These are phyloP conservation scores for Gasterosteus aculeatus DNA, from an alignment of 2,113 vertebrate genomes.

Conservation along the genomic window DNA sequence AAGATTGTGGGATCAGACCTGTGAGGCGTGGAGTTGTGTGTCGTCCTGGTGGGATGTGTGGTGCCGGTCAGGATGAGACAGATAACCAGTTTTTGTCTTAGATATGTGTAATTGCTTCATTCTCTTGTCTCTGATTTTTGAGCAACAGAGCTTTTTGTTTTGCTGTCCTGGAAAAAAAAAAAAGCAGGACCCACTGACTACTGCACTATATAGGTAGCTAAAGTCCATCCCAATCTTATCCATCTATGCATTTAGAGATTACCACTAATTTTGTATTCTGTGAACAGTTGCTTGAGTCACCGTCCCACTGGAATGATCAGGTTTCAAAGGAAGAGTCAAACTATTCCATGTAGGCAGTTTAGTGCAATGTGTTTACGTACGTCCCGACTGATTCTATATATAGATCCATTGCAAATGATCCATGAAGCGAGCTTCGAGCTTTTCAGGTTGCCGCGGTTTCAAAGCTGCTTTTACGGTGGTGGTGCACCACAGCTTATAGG, in stretches of 20 bases:
- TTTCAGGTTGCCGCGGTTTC: conserved; percentile 46
- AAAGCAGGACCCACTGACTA: conserved; percentile 53
- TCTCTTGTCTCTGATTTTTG: conserved; percentile 62
- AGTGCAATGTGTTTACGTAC: conserved; percentile 40
- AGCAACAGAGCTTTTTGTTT: conserved; percentile 70
- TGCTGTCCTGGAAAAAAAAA: conserved; percentile 47
- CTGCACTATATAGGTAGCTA: conserved; percentile 58
- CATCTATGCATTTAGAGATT: conserved; percentile 76
- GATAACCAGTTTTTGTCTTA: conserved; percentile 71
- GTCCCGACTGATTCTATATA: conserved; percentile 56
- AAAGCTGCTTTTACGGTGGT: conserved; percentile 27
- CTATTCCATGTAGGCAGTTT: conserved; percentile 41
- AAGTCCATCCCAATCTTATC: conserved; percentile 61
- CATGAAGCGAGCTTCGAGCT: conserved; percentile 37
- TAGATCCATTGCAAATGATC: conserved; percentile 58
- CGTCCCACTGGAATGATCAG: conserved; percentile 43
- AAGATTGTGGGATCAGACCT: conserved; percentile 56
- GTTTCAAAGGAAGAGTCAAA: conserved; percentile 40
- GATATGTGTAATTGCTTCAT: conserved; percentile 77
- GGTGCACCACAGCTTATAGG: conserved; percentile 28
- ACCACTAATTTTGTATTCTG: conserved; percentile 70
- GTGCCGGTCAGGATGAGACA: conserved; percentile 53
- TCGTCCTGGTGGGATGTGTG: conserved; percentile 54
- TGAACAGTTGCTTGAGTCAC: conserved; percentile 61
- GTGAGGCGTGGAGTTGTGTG: conserved; percentile 41